These are phyloP conservation scores for Lytechinus pictus DNA, from an alignment of 35 echinoderm and acorn worm species.

Conservation along the genomic window DNA sequence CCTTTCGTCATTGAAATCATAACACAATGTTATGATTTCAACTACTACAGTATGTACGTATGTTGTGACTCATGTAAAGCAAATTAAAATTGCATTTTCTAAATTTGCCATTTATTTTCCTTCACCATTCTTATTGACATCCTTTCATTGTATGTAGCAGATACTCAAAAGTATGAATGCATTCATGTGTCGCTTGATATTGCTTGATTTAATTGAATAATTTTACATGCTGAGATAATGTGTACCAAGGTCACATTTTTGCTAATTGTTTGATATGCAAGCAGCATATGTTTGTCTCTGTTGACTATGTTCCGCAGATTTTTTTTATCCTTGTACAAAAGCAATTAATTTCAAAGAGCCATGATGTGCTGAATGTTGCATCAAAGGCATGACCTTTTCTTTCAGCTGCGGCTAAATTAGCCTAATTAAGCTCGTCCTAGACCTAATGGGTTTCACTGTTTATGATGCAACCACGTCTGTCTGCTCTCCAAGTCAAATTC, in stretches of 20 bases:
- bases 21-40: too few species aligned
- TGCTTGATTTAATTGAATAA: neutral
- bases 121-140: neutral
- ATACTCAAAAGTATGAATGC: neutral
- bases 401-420: neutral
- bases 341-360: neutral
- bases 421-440: conserved; percentile 1
- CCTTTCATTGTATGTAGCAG: neutral
- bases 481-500: neutral
- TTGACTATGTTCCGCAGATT: neutral
- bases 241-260: neutral
- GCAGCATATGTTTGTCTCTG: neutral
- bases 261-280: neutral
- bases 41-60: too few species aligned
- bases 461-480: conserved; percentile 1
- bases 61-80: too few species aligned
- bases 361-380: neutral
- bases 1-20: too few species aligned
- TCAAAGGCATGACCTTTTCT: neutral
- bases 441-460: neutral
- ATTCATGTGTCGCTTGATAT: neutral
- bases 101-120: neutral
- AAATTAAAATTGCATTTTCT: too few species aligned
- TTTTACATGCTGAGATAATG: neutral
- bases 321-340: neutral